phyloP scores from a whole-genome alignment of 1,140 invertebrate species.

The Drosophila busckii region DNA sequence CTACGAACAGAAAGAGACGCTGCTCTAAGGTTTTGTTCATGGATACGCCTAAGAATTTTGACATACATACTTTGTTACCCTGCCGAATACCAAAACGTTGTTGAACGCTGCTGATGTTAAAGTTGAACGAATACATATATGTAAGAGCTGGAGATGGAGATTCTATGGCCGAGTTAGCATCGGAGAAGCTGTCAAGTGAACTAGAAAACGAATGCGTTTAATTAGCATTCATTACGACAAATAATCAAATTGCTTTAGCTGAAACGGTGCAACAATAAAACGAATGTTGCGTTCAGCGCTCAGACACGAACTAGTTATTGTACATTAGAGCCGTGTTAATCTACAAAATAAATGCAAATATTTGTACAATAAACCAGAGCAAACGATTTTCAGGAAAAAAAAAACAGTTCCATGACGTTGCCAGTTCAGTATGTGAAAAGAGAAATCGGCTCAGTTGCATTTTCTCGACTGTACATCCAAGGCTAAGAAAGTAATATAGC shows the following conservation, averaged over 20 bases:
- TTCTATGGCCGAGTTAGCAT: constrained; percentile 30
- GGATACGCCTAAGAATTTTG: constrained; percentile 69
- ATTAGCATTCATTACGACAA: constrained; percentile 78
- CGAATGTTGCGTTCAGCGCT: constrained; percentile 8
- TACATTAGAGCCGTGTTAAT: constrained; percentile 57
- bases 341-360: constrained; percentile 68
- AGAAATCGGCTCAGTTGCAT: constrained; percentile 31
- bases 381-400: constrained; percentile 45
- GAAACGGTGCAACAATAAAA: constrained; percentile 59
- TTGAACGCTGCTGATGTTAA: too few species aligned
- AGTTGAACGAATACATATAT: constrained; percentile 27
- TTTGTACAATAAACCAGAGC: constrained; percentile 55
- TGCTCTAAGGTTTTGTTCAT: constrained; percentile 31
- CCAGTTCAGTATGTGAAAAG: constrained; percentile 17
- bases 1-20: constrained; percentile 19
- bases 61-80: constrained; percentile 61
- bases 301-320: constrained; percentile 47
- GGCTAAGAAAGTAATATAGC: constrained; percentile 5
- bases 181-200: constrained; percentile 51
- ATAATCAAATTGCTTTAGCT: constrained; percentile 64
- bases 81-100: constrained; percentile 9
- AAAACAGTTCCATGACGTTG: constrained; percentile 71
- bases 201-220: constrained; percentile 77
- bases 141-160: background rate
- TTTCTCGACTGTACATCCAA: constrained; percentile 19